These are phyloP conservation scores for Lonchura striata DNA, from an alignment of 2,113 vertebrate species.

Conservation along the genomic window DNA sequence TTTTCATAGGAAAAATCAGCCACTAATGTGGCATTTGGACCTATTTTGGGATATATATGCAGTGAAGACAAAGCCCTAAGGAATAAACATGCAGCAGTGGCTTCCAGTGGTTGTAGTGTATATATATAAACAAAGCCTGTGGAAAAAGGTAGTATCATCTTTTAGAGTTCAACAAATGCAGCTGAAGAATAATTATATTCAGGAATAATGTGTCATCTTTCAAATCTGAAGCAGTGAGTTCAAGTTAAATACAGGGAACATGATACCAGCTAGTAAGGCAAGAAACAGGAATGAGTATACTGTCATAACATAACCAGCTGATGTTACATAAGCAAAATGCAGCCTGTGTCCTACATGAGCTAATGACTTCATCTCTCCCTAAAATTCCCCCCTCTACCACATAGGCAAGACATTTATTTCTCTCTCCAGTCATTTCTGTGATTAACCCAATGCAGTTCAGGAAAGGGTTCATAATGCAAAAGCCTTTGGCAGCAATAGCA, in stretches of 20 bases:
- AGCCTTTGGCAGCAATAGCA: neutral
- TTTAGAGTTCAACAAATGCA: neutral
- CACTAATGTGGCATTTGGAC: neutral
- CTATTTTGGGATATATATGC: neutral
- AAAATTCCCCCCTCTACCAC: neutral
- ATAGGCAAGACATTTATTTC: neutral
- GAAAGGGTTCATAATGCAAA: neutral
- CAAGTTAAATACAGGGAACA: neutral
- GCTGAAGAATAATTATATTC: neutral
- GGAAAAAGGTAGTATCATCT: neutral
- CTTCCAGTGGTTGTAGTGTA: neutral
- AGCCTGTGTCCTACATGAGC: neutral
- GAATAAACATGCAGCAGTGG: neutral
- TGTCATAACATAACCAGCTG: neutral
- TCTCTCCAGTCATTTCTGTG: neutral
- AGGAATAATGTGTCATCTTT: neutral
- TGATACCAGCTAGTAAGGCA: neutral
- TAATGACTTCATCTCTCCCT: neutral
- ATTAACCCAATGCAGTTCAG: neutral
- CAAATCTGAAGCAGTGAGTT: neutral
- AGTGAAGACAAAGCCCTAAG: neutral
- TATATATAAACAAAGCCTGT: neutral
- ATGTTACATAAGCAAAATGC: conserved; percentile 3
- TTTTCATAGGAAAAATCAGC: neutral
- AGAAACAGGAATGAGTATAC: neutral